Base-by-base conservation (phyloP, 2,888 invertebrate genomes). In the Acanthococcus lagerstroemiae region DNA sequence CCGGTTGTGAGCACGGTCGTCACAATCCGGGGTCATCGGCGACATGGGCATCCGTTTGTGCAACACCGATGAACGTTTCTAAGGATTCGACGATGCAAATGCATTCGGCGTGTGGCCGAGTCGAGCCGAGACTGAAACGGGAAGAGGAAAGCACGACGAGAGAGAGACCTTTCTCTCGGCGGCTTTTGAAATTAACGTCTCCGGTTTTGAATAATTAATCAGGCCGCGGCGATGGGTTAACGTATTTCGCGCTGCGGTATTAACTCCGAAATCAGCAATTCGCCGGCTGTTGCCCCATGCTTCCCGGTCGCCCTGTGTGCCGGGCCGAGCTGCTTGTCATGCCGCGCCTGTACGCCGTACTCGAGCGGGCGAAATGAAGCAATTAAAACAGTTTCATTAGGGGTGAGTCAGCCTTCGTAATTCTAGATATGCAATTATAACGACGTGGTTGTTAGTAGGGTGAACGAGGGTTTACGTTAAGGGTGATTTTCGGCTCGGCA, bases 371-470 rank as follows among this genome's bases (percentile, higher is more conserved):
- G 37, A 37, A n/a, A 37, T 37, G 37, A 37, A 46, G 58, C 58
- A 58, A 58, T 58, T 58, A 58, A 58, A 58, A 58, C 46, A 55
- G 30, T 19, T 4, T n/a, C 24, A 15, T 30, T 15, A 57, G 44
- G 58, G 58, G 58, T 58, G 58, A 58, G 37, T 58, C 58, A 58
- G 58, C 58, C 58, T 58, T 45, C 22, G 58, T 58, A 44, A 46
- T 58, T 58, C 46, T 44, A 58, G 58, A 58, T 58, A 58, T 58
- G 58, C 58, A 58, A 58, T 58, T 58, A 58, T 58, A 58, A 58
- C 58, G 58, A 58, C 58, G 58, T 46, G 45, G 24, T 45, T 19
- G 58, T 46, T 25, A 21, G 22, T 22, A 58, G 58, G 58, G 58
- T 58, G 58, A 37, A 58, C 22, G 58, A 46, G 58, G 58, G 45